Percentiles rank a stretch among this genome's conserved stretches.
phyloP scores from a whole-genome alignment of 2,113 vertebrate genomes.

The Solea senegalensis region DNA sequence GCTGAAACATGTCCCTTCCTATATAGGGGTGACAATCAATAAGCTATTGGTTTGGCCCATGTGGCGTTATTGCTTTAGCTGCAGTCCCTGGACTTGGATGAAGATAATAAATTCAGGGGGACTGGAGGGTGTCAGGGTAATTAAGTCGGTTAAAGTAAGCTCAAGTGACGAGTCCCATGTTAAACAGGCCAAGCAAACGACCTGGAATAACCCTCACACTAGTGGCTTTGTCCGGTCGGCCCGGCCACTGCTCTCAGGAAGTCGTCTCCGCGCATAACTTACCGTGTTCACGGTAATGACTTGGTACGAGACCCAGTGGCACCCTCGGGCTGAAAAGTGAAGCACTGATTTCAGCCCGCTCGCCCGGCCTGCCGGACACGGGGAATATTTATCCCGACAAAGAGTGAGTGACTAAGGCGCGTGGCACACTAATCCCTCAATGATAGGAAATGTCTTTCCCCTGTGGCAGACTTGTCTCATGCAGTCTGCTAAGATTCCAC shows the following conservation, averaged over 20 bases:
- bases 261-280: slow-evolving; percentile 67
- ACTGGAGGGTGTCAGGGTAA: slow-evolving; percentile 74
- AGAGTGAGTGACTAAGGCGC: slow-evolving; percentile 61
- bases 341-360: slow-evolving; percentile 42
- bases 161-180: slow-evolving; percentile 71
- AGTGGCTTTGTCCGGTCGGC: slow-evolving; percentile 66
- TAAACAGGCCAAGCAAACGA: slow-evolving; percentile 66
- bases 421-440: slow-evolving; percentile 62
- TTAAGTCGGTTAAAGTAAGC: slow-evolving; percentile 83
- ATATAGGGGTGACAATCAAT: slow-evolving; percentile 70
- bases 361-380: slow-evolving; percentile 49
- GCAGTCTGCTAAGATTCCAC: slow-evolving; percentile 55
- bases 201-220: slow-evolving; percentile 73
- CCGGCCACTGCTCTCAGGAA: slow-evolving; percentile 53
- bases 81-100: slow-evolving; percentile 69
- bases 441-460: slow-evolving; percentile 66
- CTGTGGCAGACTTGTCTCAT: slow-evolving; percentile 46
- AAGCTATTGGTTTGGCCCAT: slow-evolving; percentile 65
- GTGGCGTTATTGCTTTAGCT: slow-evolving; percentile 77
- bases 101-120: slow-evolving; percentile 79
- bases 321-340: slow-evolving; percentile 30
- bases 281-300: slow-evolving; percentile 63
- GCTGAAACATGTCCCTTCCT: slow-evolving; percentile 56
- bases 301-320: slow-evolving; percentile 52
- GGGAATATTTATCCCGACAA: slow-evolving; percentile 67